Evolutionary conservation across 1,140 invertebrate species (phyloP), one percentile per base, ranked within the genome.

Genomic region (Drosophila tani): DNA sequence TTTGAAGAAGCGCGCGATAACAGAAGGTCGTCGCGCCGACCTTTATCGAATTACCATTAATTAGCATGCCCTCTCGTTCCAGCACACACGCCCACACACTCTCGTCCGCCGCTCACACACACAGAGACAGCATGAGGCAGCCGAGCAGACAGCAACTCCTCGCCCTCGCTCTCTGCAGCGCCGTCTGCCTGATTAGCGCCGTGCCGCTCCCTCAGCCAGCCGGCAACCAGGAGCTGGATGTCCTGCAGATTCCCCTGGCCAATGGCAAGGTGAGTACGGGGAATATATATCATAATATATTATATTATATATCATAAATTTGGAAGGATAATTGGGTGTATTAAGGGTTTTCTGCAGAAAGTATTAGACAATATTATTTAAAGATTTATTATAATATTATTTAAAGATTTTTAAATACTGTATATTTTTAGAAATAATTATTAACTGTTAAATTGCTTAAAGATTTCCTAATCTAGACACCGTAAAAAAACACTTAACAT

Each of bases 201-300:
- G 77, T 88, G 24, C 91, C 92, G 24, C 58, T 93, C 21, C 86
- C 92, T 24, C 76, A 83, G 59, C 71, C 83, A 8, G 69, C 60
- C 32, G 80, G 73, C 24, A 92, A 91, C 58, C 79, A 84, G 78
- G 88, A 93, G 81, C 68, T 93, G 53, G 86, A 93, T 75, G 67
- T 93, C 45, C 64, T 93, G 45, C 91, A 93, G 62, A 92, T 93
- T 47, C 90, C 92, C 1, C 73, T 93, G 27, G 53, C 76, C 47
- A 90, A 91, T 77, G 90, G 88, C 58, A 93, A 93, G 92, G 92
- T 93, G 79, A 91, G 91, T 91, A 2, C 11, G 0, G 17, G 27
- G 27, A 29, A 7, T 29, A 2, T 2, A 2, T 17, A n/a, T n/a
- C n/a, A n/a, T n/a, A n/a, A n/a, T n/a, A n/a, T n/a, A n/a, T n/a